Percentiles rank a stretch among this genome's conserved stretches.
These are phyloP conservation scores for Rhabdornis inornatus DNA, from an alignment of 2,113 vertebrate genomes.

Conservation along the genomic window DNA sequence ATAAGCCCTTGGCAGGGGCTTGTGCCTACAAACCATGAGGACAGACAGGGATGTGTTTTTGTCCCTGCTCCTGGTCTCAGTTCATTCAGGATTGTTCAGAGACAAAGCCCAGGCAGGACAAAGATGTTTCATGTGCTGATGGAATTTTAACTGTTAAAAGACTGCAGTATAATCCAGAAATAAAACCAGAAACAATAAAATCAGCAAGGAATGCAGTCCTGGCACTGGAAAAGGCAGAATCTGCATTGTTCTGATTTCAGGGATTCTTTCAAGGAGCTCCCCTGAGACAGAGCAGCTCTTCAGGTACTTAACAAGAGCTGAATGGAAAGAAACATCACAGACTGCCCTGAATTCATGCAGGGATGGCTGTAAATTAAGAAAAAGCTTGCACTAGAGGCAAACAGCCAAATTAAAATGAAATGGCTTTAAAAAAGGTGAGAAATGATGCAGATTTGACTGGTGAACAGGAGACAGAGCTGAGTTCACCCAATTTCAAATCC, in stretches of 20 bases:
- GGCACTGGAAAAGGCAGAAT: not conserved
- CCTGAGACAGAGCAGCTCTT: not conserved
- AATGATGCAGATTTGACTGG: not conserved
- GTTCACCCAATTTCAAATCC: not conserved
- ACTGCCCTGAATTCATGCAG: not conserved
- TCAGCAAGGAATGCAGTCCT: not conserved
- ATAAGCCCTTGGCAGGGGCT: not conserved
- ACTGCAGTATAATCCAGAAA: not conserved
- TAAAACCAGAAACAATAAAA: not conserved
- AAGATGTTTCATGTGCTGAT: not conserved
- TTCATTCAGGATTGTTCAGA: not conserved
- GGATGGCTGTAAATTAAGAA: not conserved
- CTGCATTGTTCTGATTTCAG: not conserved
- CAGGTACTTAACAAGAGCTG: not conserved
- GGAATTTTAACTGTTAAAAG: not conserved
- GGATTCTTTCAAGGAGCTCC: not conserved
- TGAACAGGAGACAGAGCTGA: not conserved
- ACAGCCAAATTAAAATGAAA: not conserved
- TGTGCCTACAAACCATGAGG: not conserved
- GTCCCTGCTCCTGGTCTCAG: not conserved
- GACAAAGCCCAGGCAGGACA: not conserved
- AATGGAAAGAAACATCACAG: not conserved
- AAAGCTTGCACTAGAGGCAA: not conserved
- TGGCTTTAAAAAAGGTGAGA: not conserved
- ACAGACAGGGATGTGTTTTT: not conserved